phyloP scores from a whole-genome alignment of 1,140 invertebrate species.

The Mylabris phalerata region DNA sequence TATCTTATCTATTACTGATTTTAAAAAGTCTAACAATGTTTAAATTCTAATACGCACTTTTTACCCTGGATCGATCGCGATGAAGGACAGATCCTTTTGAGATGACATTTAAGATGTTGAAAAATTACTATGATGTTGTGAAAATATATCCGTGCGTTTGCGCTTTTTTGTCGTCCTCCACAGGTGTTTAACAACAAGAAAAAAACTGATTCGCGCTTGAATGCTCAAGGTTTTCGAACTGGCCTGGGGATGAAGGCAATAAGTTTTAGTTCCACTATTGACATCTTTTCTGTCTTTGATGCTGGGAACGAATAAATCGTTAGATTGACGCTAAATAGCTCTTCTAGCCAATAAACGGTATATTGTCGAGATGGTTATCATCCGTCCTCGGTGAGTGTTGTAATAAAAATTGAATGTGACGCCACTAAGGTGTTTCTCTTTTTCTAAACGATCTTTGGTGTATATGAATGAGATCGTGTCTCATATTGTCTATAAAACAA shows the following conservation, averaged over 20 bases:
- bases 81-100: neutral
- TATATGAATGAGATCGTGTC: constrained; percentile 12
- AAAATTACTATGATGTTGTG: neutral
- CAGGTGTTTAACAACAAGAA: too few species aligned
- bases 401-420: constrained; percentile 19
- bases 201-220: too few species aligned
- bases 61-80: too few species aligned
- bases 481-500: constrained; percentile 29
- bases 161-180: too few species aligned
- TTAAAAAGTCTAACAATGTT: too few species aligned
- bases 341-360: constrained; percentile 13
- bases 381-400: constrained; percentile 3
- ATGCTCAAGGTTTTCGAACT: too few species aligned
- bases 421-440: constrained; percentile 13
- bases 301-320: constrained; percentile 12
- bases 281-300: neutral
- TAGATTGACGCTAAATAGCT: constrained; percentile 17
- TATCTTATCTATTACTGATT: too few species aligned
- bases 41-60: too few species aligned
- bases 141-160: too few species aligned
- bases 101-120: constrained; percentile 1
- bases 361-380: constrained; percentile 16
- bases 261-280: neutral
- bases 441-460: too few species aligned
- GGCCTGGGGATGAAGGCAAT: too few species aligned